Evolutionary conservation across 2,888 invertebrate genomes (phyloP), one percentile per base, ranked within the genome.

Genomic region (Drosophila gaucha): DNA sequence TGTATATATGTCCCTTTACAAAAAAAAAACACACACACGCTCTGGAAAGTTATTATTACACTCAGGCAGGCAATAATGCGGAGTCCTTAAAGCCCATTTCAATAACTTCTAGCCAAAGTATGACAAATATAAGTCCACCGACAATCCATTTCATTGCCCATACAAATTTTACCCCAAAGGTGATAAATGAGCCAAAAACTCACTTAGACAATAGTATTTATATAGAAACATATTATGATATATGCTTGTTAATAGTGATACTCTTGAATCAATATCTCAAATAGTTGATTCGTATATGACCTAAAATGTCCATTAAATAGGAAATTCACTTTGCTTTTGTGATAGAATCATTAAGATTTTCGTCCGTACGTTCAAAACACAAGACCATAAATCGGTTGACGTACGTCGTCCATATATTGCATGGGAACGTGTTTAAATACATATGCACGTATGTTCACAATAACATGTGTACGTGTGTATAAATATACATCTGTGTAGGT

Each of bases 361-460:
- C 2, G 39, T 43, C 24, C 36, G 24, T 43, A n/a, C 10, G 18
- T 36, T 9, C 1, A 6, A 28, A 12, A 46, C 14, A 6, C 1
- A 6, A 28, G n/a, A 46, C 14, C 35, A 24, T 24, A 8, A 5
- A 50, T n/a, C 18, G 50, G n/a, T 50, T 18, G 33, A 44, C 26
- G 12, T 30, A 33, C n/a, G n/a, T 38, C 44, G 33, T 33, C 36
- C 59, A 36, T 22, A 44, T 33, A 59, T 44, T 50, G 46, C 35
- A 58, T 36, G 22, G 43, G 18, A 30, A 24, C 35, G 62, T 36
- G 24, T 46, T 47, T 28, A 26, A 47, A 58, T 41, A 31, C 39
- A 54, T 54, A 38, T 46, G 43, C 63, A 63, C 52, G 50, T 56
- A 44, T 60, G 43, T 57, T 55, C 67, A 70, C 54, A 64, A 49